Base-by-base conservation (phyloP, 1,140 invertebrate species). In the Drosophila yakuba region DNA sequence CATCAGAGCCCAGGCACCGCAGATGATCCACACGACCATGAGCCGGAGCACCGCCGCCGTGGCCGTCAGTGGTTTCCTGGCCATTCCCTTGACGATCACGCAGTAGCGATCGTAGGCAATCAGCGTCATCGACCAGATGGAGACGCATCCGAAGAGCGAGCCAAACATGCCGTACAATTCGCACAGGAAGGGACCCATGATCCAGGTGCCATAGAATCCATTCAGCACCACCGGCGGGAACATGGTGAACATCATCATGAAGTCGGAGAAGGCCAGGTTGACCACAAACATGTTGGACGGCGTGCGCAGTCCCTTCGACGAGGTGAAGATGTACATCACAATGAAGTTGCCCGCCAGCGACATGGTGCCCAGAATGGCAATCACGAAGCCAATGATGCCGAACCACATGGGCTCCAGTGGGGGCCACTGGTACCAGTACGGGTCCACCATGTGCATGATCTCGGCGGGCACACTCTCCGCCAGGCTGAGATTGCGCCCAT, bases 41-140 rank as follows among this genome's bases (percentile, higher is more conserved):
- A 97, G 95, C 79, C 95, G 94, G 1, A 96, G 59, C 20, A 96
- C 90, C 10, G 96, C 96, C 51, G 94, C 93, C 23, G 94, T 95
- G 51, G 94, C 95, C 7, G 95, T 96, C 78, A 97, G 83, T 3
- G 96, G 96, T 74, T 95, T 95, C 23, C 94, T 95, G 4, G 95
- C 94, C 74, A 97, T 93, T 45, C 96, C 96, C 93, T 95, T 95
- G 3, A 97, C 96, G 78, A 98, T 97, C 44, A 97, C 96, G 78
- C 96, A 96, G 93, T 97, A 97, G 63, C 97, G 93, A 89, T 97
- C 97, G 59, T 96, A 93, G 48, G 96, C 95, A 66, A 97, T 97
- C 88, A 96, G 94, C 0, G 95, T 95, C 95, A 97, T 96, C 3
- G 96, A 95, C 96, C 96, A 97, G 72, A 97, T 97, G 61, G 96